Percentiles rank a stretch among this genome's conserved stretches.
These are phyloP conservation scores for Larimichthys crocea DNA, from an alignment of 2,113 vertebrate genomes.

Conservation along the genomic window DNA sequence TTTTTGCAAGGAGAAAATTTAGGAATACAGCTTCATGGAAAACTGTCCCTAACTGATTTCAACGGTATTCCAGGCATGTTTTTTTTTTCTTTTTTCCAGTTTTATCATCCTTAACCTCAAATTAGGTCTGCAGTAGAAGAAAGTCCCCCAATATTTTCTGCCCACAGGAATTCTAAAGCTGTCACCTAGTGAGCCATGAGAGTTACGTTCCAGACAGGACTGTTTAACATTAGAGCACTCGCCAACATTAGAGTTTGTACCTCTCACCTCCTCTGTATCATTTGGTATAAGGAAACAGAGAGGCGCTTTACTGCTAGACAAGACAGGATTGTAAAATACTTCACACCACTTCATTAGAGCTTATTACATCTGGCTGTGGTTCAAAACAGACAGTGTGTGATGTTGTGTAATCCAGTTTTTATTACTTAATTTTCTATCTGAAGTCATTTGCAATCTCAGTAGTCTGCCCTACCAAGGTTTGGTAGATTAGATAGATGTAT, in stretches of 20 bases:
- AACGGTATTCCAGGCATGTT: not conserved
- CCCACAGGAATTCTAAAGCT: constrained; percentile 10
- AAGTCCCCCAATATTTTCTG: constrained; percentile 6
- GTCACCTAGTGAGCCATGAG: not conserved
- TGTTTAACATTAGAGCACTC: too few relatives aligned
- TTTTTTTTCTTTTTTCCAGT: not conserved
- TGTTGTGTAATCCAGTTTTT: not conserved
- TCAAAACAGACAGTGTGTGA: not conserved
- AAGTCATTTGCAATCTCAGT: not conserved
- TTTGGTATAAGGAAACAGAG: not conserved
- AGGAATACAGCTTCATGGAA: not conserved
- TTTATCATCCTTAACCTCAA: not conserved
- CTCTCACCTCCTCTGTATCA: not conserved
- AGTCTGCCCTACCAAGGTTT: too few relatives aligned
- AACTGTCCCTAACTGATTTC: not conserved
- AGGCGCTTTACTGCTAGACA: not conserved
- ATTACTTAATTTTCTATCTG: not conserved
- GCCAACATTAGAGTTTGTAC: not conserved
- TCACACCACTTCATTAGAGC: not conserved
- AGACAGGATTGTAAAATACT: not conserved
- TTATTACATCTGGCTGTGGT: not conserved
- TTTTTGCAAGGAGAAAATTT: too few relatives aligned
- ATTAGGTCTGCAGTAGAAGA: constrained; percentile 4
- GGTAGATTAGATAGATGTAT: not conserved
- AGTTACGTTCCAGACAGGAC: not conserved